Evolutionary conservation across 2,113 vertebrate genomes (phyloP).

Genomic region (Illadopsis cleaveri): DNA sequence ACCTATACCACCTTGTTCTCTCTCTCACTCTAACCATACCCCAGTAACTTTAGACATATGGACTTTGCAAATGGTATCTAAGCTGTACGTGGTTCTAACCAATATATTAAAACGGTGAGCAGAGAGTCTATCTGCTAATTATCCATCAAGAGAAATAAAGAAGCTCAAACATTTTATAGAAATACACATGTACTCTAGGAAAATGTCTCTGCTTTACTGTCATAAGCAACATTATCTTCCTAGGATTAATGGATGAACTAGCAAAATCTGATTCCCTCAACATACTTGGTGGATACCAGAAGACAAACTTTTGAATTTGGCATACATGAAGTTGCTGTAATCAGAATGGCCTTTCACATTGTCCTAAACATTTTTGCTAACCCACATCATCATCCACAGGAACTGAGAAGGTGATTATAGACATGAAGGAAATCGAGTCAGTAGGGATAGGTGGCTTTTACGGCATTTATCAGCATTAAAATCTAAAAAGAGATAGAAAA

Average conservation of each 20-base stretch:
- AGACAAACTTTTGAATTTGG: neutral
- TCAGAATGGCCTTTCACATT: neutral
- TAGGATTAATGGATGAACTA: neutral
- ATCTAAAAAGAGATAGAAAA: neutral
- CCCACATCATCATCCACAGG: neutral
- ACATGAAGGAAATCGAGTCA: neutral
- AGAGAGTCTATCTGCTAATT: neutral
- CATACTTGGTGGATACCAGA: neutral
- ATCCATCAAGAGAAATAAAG: neutral
- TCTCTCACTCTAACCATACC: neutral
- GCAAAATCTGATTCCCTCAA: neutral
- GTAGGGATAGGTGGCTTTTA: neutral
- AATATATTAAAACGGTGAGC: neutral
- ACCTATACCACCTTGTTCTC: neutral
- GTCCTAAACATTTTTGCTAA: neutral
- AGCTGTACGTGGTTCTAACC: neutral
- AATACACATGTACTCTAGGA: neutral
- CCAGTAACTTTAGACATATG: neutral
- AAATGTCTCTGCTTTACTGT: neutral
- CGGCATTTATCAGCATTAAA: neutral
- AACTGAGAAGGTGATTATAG: neutral
- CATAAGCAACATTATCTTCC: neutral
- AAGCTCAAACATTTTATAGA: neutral
- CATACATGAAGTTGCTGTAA: neutral
- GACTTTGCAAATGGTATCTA: neutral